Evolutionary conservation across 2,797 vertebrate species (phyloP).

Genomic region (Leucoraja ocellata): DNA sequence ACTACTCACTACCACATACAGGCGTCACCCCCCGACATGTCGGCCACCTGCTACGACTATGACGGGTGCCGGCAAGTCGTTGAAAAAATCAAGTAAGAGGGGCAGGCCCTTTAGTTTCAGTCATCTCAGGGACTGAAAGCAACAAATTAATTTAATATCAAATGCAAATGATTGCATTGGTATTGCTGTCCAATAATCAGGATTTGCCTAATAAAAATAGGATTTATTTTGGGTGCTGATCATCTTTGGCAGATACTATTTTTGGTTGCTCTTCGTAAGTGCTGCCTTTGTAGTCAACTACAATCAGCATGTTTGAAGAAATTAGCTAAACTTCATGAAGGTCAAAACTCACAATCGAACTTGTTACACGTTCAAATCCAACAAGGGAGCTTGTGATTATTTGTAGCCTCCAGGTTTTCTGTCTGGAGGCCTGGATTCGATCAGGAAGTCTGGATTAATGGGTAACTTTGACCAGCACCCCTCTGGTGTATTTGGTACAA

Average conservation of each 20-base stretch:
- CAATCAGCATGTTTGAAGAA: too few species aligned
- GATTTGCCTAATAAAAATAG: background rate
- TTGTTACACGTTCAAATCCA: too few species aligned
- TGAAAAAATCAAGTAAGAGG: too few species aligned
- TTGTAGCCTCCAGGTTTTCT: background rate
- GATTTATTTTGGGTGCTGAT: background rate
- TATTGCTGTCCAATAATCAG: background rate
- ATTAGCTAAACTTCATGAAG: too few species aligned
- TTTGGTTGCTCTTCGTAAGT: too few species aligned
- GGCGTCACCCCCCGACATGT: too few species aligned
- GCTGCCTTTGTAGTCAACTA: too few species aligned
- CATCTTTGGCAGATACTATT: too few species aligned
- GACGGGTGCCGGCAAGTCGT: too few species aligned
- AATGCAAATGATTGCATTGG: background rate
- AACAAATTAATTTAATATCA: background rate
- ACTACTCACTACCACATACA: too few species aligned
- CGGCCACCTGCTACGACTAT: too few species aligned
- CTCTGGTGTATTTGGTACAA: background rate
- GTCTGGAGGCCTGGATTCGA: background rate
- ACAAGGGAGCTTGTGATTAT: background rate
- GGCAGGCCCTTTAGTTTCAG: background rate
- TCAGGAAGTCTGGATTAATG: background rate
- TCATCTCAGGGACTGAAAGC: background rate
- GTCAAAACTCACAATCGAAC: too few species aligned
- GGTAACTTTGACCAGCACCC: background rate